phyloP scores from a whole-genome alignment of 1,140 invertebrate species.

The Anastrepha obliqua region DNA sequence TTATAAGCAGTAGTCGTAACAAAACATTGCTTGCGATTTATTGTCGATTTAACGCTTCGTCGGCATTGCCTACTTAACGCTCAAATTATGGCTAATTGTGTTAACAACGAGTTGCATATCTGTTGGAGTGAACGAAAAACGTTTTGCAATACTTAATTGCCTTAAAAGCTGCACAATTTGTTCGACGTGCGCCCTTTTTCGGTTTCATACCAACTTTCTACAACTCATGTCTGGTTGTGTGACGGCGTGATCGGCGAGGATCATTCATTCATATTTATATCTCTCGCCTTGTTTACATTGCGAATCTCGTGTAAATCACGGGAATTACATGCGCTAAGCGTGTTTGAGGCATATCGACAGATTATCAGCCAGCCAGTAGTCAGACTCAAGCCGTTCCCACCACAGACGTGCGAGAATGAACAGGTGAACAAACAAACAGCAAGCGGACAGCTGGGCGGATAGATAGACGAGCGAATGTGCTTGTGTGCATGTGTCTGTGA shows the following conservation, averaged over 20 bases:
- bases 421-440: neutral
- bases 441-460: neutral
- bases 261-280: conserved; percentile 29
- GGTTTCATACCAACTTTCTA: neutral
- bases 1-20: no score
- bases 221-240: neutral
- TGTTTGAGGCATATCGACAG: neutral
- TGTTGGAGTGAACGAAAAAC: no score
- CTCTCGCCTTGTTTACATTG: neutral
- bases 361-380: neutral
- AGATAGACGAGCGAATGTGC: neutral
- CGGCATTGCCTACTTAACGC: conserved; percentile 19
- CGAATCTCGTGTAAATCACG: conserved; percentile 40
- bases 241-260: neutral
- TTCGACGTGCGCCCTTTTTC: neutral
- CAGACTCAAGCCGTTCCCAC: neutral
- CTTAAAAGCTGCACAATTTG: neutral
- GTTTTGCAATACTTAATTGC: neutral
- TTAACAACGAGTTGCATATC: conserved; percentile 7
- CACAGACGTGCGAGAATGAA: neutral
- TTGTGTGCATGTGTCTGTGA: neutral
- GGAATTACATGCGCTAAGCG: conserved; percentile 26
- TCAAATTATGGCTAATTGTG: conserved; percentile 30
- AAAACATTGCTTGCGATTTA: neutral
- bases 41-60: conserved; percentile 19